Percentiles rank a stretch among this genome's conserved stretches.
Conservation (phyloP, 1,140 invertebrate species). For the Cydia amplana region DNA sequence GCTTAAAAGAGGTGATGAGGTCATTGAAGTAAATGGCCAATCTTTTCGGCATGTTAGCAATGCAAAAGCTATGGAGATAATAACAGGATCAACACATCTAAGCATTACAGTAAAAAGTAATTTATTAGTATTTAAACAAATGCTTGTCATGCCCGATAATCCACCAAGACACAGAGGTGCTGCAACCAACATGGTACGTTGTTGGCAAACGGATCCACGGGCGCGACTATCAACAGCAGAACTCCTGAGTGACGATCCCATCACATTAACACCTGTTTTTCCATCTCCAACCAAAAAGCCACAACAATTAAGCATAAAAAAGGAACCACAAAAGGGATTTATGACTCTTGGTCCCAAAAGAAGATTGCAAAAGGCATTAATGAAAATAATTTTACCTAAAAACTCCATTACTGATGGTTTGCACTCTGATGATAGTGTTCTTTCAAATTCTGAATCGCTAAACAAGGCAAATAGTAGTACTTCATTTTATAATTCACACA, state of each 20-base stretch:
- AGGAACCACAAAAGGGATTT: slow-evolving; percentile 87
- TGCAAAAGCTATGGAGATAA: slow-evolving; percentile 93
- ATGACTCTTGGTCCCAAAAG: slow-evolving; percentile 93
- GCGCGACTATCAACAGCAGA: slow-evolving; percentile 83
- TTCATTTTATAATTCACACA: slow-evolving; percentile 90
- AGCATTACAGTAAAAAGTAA: slow-evolving; percentile 99
- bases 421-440: slow-evolving; percentile 81
- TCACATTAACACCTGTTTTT: slow-evolving; percentile 89
- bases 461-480: slow-evolving; percentile 72
- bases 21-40: slow-evolving; percentile 98
- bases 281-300: slow-evolving; percentile 92
- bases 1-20: slow-evolving; percentile 97
- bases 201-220: slow-evolving; percentile 83
- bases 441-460: slow-evolving; percentile 73
- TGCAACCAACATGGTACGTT: slow-evolving; percentile 73
- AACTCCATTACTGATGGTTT: slow-evolving; percentile 86
- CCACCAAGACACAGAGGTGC: slow-evolving; percentile 84
- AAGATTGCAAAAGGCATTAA: slow-evolving; percentile 91
- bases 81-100: slow-evolving; percentile 96
- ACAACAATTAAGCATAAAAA: slow-evolving; percentile 84
- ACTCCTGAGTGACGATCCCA: slow-evolving; percentile 87
- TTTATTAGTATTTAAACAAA: slow-evolving; percentile 91
- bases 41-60: slow-evolving; percentile 96
- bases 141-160: slow-evolving; percentile 92
- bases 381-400: slow-evolving; percentile 95